Evolutionary conservation across 2,888 invertebrate genomes (phyloP).

Genomic region (Lacanobia oleracea): DNA sequence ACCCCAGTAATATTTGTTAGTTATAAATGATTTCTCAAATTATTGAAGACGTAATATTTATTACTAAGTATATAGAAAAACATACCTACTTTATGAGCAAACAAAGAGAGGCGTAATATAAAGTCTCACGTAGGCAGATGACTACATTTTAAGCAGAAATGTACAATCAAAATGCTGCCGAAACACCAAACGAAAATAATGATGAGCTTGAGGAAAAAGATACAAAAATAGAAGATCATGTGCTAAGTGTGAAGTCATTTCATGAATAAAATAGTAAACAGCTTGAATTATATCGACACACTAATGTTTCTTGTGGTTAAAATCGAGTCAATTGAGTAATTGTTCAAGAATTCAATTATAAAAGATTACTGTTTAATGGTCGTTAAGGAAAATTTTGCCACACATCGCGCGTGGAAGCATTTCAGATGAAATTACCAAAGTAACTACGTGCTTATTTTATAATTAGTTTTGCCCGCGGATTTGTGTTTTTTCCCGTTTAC

Average conservation of each 20-base stretch:
- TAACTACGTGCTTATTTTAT: no score
- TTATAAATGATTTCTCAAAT: background rate
- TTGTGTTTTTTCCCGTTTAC: no score
- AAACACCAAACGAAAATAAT: slow-evolving; percentile 21
- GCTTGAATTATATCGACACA: background rate
- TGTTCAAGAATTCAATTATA: slow-evolving; percentile 39
- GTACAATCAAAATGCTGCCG: slow-evolving; percentile 10
- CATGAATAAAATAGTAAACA: slow-evolving; percentile 20
- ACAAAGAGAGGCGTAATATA: slow-evolving; percentile 17
- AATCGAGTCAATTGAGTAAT: slow-evolving; percentile 33
- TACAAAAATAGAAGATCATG: slow-evolving; percentile 31
- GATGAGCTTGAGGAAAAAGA: slow-evolving; percentile 42
- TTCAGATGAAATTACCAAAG: background rate
- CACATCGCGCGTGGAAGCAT: background rate
- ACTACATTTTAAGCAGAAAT: slow-evolving; percentile 5
- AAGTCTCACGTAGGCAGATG: background rate
- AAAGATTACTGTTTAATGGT: background rate
- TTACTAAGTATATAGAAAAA: background rate
- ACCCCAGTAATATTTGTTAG: background rate
- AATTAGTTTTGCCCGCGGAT: no score
- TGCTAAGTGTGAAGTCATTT: slow-evolving; percentile 45
- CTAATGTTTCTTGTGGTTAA: slow-evolving; percentile 33
- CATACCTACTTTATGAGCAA: background rate
- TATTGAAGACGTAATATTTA: background rate
- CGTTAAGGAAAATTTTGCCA: slow-evolving; percentile 11